A percentile compares a stretch with the other conserved stretches of the same genome.
Evolutionary conservation across 2,113 vertebrate species (phyloP).

Genomic region (Mohoua ochrocephala): DNA sequence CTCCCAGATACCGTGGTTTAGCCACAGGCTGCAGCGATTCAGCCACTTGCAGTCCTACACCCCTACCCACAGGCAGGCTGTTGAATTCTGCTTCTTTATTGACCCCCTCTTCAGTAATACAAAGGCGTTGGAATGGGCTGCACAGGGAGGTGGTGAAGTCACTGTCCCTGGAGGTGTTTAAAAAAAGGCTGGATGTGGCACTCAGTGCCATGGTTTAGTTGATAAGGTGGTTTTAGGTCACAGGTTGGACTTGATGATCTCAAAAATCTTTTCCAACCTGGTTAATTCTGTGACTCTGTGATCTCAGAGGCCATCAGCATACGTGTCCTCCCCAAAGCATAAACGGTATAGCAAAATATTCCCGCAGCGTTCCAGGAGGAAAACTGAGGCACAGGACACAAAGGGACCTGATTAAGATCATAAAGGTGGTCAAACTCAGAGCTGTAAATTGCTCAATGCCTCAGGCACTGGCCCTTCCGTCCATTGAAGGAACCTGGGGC

Average conservation of each 20-base stretch:
- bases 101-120: not conserved
- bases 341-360: not conserved
- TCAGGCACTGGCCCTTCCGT: not conserved
- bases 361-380: not conserved
- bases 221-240: not conserved
- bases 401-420: not conserved
- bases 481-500: not conserved
- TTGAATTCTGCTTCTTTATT: not conserved
- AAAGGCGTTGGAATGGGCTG: not conserved
- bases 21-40: not conserved
- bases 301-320: not conserved
- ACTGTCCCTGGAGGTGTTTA: not conserved
- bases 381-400: not conserved
- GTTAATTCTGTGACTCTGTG: not conserved
- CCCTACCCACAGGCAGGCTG: not conserved
- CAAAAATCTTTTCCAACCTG: not conserved
- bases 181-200: not conserved
- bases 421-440: not conserved
- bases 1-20: not conserved
- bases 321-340: not conserved
- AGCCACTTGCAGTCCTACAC: not conserved
- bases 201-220: not conserved
- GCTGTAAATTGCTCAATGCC: not conserved
- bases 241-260: not conserved
- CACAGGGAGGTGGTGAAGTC: not conserved